Evolutionary conservation across 1,140 invertebrate genomes (phyloP).

Genomic region (Kradibia gibbosae): DNA sequence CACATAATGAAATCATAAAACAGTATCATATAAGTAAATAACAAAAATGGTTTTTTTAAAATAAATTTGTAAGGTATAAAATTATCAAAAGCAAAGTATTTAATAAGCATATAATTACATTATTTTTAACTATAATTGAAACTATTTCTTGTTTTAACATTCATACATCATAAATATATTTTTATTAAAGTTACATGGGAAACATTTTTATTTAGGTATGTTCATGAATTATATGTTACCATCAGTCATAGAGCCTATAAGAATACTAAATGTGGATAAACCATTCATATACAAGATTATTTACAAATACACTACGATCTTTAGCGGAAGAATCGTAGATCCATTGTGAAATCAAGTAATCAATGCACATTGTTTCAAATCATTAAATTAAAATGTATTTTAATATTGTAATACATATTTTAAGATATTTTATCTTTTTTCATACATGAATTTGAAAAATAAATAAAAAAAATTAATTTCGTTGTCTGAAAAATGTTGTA

Average conservation of each 20-base stretch:
- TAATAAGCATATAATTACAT: background rate
- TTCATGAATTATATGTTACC: background rate
- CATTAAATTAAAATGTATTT: no score
- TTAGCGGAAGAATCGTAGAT: constrained; percentile 8
- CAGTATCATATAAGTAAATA: no score
- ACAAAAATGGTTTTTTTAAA: no score
- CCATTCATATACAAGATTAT: constrained; percentile 27
- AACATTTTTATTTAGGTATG: constrained; percentile 11
- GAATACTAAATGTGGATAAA: background rate
- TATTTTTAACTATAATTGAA: background rate
- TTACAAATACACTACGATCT: background rate
- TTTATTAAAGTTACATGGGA: background rate
- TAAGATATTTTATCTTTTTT: no score
- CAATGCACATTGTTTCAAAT: background rate
- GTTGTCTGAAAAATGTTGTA: no score
- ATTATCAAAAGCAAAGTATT: no score
- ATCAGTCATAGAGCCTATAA: background rate
- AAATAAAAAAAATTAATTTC: no score
- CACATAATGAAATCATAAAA: no score
- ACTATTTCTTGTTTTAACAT: background rate
- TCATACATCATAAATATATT: constrained; percentile 13
- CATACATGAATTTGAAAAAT: no score
- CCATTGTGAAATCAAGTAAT: background rate
- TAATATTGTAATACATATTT: no score
- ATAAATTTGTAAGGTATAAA: no score